Evolutionary conservation across 2,797 vertebrate genomes (phyloP), one percentile per base, ranked within the genome.

Genomic region (Diceros bicornis): DNA sequence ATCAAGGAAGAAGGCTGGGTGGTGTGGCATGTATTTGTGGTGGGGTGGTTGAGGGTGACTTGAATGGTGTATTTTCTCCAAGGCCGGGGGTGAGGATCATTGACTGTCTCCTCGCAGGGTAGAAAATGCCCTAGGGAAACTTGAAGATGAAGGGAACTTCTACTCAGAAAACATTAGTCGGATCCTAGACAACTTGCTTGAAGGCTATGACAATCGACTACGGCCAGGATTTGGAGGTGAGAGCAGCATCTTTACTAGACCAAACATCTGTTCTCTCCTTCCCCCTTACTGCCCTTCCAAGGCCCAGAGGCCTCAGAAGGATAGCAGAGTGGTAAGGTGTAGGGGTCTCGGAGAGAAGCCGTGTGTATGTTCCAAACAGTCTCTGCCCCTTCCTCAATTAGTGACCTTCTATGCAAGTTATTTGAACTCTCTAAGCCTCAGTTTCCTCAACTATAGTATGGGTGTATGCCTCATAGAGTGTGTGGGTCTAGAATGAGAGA

Each of bases 171-270:
- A 99, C 97, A 99, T 99, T 98, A 99, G 99, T 87, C 99, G 99
- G 12, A 99, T 99, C 97, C 98, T 99, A 98, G 99, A 99, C 98
- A 99, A 99, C 98, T 98, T 99, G 98, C 98, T 99, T 98, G 99
- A 99, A 97, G 99, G 99, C 91, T 99, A 99, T 93, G 99, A 99
- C 99, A 99, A 99, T 98, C 99, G 99, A 86, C 99, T 99, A 17
- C 99, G 99, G 50, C 99, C 99, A 18, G 99, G 99, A 97, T 99
- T 99, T 97, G 99, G 99, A 99, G 99, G 99, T 99, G 59, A 99
- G 96, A 44, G 23, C 34, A 27, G 9, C 1, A 1, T 32, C 61
- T 2, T 82, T 87, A 32, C 37, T 10, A 52, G 29, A 34, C 7
- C 5, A 79, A 90, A 41, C 11, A 25, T 9, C 32, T 29, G 2